Evolutionary conservation across 2,797 vertebrate species (phyloP).

Genomic region (Brachyalestes nurse): DNA sequence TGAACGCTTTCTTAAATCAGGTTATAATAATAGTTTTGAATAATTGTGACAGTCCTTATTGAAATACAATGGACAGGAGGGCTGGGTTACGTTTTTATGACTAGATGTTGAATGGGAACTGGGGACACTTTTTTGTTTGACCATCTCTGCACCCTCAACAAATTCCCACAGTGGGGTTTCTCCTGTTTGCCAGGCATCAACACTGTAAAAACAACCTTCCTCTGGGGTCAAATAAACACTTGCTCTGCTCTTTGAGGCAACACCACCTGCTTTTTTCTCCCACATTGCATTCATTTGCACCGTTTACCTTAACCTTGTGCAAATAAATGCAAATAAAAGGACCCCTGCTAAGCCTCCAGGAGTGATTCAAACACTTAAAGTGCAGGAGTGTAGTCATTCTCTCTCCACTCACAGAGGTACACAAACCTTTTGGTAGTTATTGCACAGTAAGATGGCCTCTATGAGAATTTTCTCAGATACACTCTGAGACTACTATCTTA

Average conservation of each 20-base stretch:
- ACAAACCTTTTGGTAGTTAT: background rate
- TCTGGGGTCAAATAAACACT: constrained; percentile 58
- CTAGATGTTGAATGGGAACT: constrained; percentile 32
- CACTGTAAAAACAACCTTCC: constrained; percentile 69
- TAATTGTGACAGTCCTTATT: background rate
- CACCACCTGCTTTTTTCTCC: constrained; percentile 62
- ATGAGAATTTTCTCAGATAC: background rate
- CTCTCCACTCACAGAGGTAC: background rate
- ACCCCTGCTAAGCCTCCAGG: background rate
- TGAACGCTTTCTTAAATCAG: background rate
- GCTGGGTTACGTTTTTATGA: background rate
- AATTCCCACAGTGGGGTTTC: constrained; percentile 24
- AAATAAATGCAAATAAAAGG: constrained; percentile 65
- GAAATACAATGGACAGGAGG: background rate
- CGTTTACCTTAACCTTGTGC: constrained; percentile 72
- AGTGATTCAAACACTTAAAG: constrained; percentile 17
- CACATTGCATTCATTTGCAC: constrained; percentile 58
- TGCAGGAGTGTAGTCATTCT: constrained; percentile 53
- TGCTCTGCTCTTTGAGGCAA: constrained; percentile 63
- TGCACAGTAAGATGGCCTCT: background rate
- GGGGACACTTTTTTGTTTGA: constrained; percentile 6
- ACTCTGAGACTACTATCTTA: background rate
- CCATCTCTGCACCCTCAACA: constrained; percentile 49
- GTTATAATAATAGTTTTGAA: background rate
- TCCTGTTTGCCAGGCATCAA: constrained; percentile 66